phyloP scores from a whole-genome alignment of 2,888 invertebrate species.

The Protodeltote pygarga region DNA sequence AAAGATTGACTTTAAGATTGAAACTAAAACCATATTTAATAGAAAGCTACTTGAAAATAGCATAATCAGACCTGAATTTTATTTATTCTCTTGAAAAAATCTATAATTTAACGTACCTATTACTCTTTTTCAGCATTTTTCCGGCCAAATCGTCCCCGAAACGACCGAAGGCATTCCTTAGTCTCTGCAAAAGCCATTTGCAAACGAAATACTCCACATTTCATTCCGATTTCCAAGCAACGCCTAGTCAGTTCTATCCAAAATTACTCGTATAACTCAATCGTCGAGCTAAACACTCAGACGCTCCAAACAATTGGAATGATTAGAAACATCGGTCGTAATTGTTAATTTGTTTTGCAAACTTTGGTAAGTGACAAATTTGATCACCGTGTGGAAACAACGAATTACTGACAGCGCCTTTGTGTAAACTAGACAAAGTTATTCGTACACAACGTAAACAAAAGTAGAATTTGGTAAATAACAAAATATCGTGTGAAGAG shows the following conservation, averaged over 20 bases:
- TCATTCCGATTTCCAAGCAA: conserved; percentile 52
- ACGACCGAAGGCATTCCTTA: conserved; percentile 15
- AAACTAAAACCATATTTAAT: too few relatives aligned
- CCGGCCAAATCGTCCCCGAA: conserved; percentile 21
- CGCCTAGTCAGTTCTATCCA: conserved; percentile 40
- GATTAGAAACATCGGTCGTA: conserved; percentile 44
- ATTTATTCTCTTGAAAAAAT: too few relatives aligned
- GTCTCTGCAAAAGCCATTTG: conserved; percentile 43
- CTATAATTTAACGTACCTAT: conserved; percentile 18
- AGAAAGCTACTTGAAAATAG: too few relatives aligned
- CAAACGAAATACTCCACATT: conserved; percentile 56
- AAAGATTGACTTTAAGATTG: too few relatives aligned
- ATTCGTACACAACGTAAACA: too few relatives aligned
- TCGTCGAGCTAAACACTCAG: conserved; percentile 46
- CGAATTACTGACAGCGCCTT: conserved; percentile 22
- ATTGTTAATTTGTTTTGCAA: conserved; percentile 49
- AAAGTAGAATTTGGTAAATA: too few relatives aligned
- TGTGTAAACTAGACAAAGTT: conserved; percentile 12
- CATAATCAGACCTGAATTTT: too few relatives aligned
- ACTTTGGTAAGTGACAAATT: conserved; percentile 34
- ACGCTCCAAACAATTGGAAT: conserved; percentile 41
- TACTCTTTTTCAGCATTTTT: conserved; percentile 21
- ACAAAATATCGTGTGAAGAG: too few relatives aligned
- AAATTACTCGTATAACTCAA: conserved; percentile 55
- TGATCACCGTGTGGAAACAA: conserved; percentile 23